Percentiles rank a stretch among this genome's conserved stretches.
Conservation (phyloP, 2,797 vertebrate genomes). For the Acropternis orthonyx region DNA sequence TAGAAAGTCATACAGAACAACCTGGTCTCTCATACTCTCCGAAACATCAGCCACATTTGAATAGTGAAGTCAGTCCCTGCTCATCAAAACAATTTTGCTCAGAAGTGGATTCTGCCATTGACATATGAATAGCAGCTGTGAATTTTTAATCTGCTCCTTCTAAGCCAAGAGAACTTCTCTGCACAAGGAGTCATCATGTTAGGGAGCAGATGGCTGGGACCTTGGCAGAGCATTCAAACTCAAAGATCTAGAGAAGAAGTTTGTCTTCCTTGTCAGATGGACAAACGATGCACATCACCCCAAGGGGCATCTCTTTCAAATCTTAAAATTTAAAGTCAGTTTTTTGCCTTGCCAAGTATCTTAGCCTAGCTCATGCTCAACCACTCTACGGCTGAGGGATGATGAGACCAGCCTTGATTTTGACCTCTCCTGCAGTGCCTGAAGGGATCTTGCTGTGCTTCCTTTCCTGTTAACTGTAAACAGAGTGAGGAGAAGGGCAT, state of each 20-base stretch:
- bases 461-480: background rate
- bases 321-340: background rate
- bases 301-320: background rate
- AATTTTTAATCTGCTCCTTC: background rate
- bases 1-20: background rate
- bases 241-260: background rate
- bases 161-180: background rate
- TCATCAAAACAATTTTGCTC: background rate
- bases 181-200: fast-evolving
- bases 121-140: background rate
- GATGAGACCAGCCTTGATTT: background rate
- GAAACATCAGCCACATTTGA: background rate
- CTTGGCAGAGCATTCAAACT: background rate
- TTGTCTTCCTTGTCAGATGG: background rate
- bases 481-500: background rate
- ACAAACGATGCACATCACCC: background rate
- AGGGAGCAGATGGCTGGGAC: background rate
- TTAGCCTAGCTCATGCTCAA: background rate
- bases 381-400: background rate
- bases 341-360: background rate
- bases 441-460: background rate
- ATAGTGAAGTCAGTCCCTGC: background rate
- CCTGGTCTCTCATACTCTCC: background rate
- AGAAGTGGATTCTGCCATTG: background rate
- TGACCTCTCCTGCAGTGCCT: background rate